Base-by-base conservation (phyloP, 2,797 vertebrate genomes). In the Megaceryle alcyon region DNA sequence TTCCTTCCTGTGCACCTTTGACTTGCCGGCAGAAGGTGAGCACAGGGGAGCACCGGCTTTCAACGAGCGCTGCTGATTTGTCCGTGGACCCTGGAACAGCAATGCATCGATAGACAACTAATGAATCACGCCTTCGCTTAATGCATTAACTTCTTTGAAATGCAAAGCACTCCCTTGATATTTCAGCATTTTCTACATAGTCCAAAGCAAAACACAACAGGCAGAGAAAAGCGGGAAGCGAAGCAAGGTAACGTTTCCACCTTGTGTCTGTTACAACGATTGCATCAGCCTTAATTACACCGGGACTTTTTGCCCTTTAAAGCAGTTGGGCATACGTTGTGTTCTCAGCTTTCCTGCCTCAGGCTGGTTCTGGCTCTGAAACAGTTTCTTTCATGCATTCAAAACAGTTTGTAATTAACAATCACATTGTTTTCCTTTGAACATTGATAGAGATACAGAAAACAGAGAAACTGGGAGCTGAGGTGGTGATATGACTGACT, bases 251-350 rank as follows among this genome's bases (percentile, higher is more conserved):
- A 92, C 3, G 7, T 94, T 97, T 95, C 94, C 94, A 86, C 91
- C 89, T 94, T 85, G 91, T 37, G 93, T 96, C 93, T 95, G 73
- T 78, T 82, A 64, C 31, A 66, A 77, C 11, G 91, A 93, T 92
- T 95, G 78, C 95, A 96, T 96, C 93, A 91, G 75, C 89, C 56
- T 97, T 96, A 95, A 97, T 97, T 95, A 94, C 88, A 92, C 48
- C 5, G 82, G 94, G 88, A 82, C 94, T 96, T 94, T 82, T 91
- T 92, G 66, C 92, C 94, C 89, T 96, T 95, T 95, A 81, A 95
- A 94, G 75, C 82, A 70, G 90, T 69, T 88, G 4, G 0, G 44
- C 17, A 19, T 81, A 46, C 4, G 3, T 35, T 0, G 9, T 65
- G 69, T 71, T 85, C 83, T 89, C 91, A 81, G 81, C 71, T 86